Evolutionary conservation across 2,888 invertebrate species (phyloP).

Genomic region (Chaetogeoica ovagalla): DNA sequence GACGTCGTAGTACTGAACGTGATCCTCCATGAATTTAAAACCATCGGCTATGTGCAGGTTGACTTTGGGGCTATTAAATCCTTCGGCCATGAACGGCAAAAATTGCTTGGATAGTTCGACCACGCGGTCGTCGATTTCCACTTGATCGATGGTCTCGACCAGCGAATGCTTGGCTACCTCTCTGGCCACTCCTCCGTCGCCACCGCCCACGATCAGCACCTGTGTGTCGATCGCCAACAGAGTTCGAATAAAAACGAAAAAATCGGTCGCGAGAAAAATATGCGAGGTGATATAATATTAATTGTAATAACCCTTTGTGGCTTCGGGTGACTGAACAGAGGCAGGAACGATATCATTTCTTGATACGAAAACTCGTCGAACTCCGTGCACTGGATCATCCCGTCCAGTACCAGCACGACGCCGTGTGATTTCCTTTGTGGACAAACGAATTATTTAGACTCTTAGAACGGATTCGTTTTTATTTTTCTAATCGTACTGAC

Average conservation of each 20-base stretch:
- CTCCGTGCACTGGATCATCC: slow-evolving; percentile 95
- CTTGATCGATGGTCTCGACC: slow-evolving; percentile 82
- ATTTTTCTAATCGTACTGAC: too few species aligned
- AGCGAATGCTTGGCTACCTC: slow-evolving; percentile 91
- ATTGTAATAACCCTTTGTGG: slow-evolving; percentile 72
- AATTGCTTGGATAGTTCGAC: slow-evolving; percentile 86
- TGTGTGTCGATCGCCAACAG: slow-evolving; percentile 59
- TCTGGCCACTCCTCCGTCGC: slow-evolving; percentile 95
- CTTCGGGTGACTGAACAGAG: slow-evolving; percentile 85
- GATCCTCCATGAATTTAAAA: slow-evolving; percentile 88
- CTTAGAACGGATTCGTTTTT: too few species aligned
- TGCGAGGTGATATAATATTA: too few species aligned
- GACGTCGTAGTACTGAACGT: slow-evolving; percentile 86
- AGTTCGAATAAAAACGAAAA: too few species aligned
- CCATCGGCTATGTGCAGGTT: slow-evolving; percentile 88
- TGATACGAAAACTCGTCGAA: slow-evolving; percentile 97
- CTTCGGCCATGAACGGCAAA: slow-evolving; percentile 87
- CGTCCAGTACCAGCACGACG: slow-evolving; percentile 85
- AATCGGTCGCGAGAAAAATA: neutral
- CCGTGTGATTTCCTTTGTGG: slow-evolving; percentile 73
- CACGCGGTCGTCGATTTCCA: slow-evolving; percentile 94
- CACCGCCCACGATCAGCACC: slow-evolving; percentile 94
- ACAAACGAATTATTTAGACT: neutral
- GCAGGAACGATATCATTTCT: slow-evolving; percentile 96
- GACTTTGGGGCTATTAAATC: slow-evolving; percentile 82